Conservation (phyloP, 2,113 vertebrate species). For the Clarias batrachus region DNA sequence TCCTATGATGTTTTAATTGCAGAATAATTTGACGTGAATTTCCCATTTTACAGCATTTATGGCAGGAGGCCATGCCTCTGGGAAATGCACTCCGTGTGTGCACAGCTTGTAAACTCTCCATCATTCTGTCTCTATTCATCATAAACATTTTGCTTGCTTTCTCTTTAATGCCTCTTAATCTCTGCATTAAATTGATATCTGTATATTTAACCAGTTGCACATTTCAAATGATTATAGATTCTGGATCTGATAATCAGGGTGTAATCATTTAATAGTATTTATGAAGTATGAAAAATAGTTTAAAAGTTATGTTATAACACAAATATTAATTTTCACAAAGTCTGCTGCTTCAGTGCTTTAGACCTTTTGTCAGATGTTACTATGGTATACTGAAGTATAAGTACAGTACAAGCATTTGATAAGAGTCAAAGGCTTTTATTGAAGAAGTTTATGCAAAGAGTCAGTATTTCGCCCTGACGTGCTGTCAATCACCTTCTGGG, state of each 20-base stretch:
- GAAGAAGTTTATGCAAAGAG: no score
- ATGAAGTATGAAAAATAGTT: neutral
- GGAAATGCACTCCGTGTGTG: neutral
- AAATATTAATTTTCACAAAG: no score
- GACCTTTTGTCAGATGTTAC: no score
- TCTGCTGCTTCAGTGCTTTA: no score
- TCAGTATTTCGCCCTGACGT: no score
- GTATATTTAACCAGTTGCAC: neutral
- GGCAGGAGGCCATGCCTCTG: neutral
- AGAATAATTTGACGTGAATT: neutral
- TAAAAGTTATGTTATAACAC: neutral
- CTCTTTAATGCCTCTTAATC: neutral
- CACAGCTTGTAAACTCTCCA: constrained; percentile 7
- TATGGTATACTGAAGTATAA: no score
- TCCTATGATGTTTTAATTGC: neutral
- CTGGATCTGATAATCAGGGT: constrained; percentile 4
- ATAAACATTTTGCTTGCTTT: neutral
- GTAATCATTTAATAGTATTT: constrained; percentile 32
- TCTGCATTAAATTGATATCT: neutral
- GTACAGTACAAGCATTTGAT: no score
- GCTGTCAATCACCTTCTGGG: no score
- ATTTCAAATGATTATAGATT: neutral
- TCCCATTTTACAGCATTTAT: neutral
- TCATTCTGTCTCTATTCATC: neutral
- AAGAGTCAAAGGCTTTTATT: no score